phyloP scores from a whole-genome alignment of 2,797 vertebrate species.

The Muraenolepis orangiensis region DNA sequence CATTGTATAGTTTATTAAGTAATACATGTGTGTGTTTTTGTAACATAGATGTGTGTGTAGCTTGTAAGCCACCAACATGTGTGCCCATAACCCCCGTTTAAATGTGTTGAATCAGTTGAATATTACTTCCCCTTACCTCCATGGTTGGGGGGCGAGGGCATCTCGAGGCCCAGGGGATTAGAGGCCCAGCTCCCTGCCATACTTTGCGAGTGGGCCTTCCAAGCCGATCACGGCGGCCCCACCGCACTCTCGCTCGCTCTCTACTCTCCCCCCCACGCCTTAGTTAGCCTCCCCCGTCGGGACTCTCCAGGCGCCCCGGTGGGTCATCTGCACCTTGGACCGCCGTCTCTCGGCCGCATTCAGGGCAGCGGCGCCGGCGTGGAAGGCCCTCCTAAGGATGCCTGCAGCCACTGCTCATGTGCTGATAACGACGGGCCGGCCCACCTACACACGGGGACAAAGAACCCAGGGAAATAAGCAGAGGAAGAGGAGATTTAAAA shows the following conservation, averaged over 20 bases:
- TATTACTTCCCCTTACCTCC: slow-evolving; percentile 78
- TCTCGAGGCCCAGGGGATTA: slow-evolving; percentile 70
- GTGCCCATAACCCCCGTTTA: neutral
- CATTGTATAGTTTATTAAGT: neutral
- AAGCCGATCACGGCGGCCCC: slow-evolving; percentile 32
- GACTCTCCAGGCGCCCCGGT: slow-evolving; percentile 44
- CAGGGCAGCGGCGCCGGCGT: slow-evolving; percentile 34
- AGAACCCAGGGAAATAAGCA: slow-evolving; percentile 54
- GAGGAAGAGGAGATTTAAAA: slow-evolving; percentile 29
- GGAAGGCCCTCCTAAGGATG: slow-evolving; percentile 44
- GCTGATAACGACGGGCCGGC: slow-evolving; percentile 27
- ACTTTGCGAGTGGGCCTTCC: slow-evolving; percentile 56
- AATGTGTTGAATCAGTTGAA: neutral
- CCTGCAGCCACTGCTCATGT: slow-evolving; percentile 55
- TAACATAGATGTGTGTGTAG: neutral
- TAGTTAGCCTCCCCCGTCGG: slow-evolving; percentile 57
- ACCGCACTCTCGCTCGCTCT: neutral
- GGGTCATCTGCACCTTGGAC: slow-evolving; percentile 69
- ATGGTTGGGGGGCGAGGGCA: slow-evolving; percentile 94
- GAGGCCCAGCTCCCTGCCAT: slow-evolving; percentile 63
- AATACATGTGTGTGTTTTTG: neutral
- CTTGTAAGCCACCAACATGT: neutral
- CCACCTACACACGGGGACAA: slow-evolving; percentile 40
- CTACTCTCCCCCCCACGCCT: slow-evolving; percentile 33
- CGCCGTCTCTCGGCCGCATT: slow-evolving; percentile 47